Evolutionary conservation across 2,797 vertebrate genomes (phyloP), one percentile per base, ranked within the genome.

Genomic region (Acomys russatus): DNA sequence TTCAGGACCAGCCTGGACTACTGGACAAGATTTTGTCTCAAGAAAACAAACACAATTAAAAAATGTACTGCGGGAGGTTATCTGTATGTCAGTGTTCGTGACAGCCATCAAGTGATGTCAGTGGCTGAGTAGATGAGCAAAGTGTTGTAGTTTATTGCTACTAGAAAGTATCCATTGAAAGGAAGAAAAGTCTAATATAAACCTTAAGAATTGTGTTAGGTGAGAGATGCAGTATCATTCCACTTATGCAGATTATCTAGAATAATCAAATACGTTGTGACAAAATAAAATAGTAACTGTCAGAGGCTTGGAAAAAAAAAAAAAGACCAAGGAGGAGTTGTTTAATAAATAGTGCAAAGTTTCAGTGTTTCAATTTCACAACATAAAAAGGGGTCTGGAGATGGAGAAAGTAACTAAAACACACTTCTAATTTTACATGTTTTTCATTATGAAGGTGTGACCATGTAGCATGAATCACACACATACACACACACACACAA

Each of bases 141-240:
- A 86, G 64, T 68, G 4, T 59, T 68, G 4, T 80, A 12, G 22
- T 92, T 12, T 73, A 8, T 44, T 70, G 15, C 44, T 30, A 54
- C 18, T 73, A 28, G 90, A 79, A 56, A 23, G 78, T 64, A 73
- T 30, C 54, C 77, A 91, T 95, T 59, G 79, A 87, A 94, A 91
- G 80, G 64, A 44, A 86, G 61, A 44, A 82, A 64, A 73, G 30
- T 74, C 64, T 92, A 18, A 59, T 33, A 28, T 14, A 8, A 94
- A 74, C 49, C 63, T 82, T n/a, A 51, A 86, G 63, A 71, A 66
- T 89, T 78, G 28, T 87, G n/a, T 91, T 92, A 90, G 68, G 23
- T 66, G 49, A 90, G 90, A 54, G 85, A 93, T 54, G 7, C 38
- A 66, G 1, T 86, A 61, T 83, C 54, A 92, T 80, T 78, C 76